Percentiles rank a stretch among this genome's conserved stretches.
phyloP scores from a whole-genome alignment of 2,888 invertebrate species.

The Thecophora atra region DNA sequence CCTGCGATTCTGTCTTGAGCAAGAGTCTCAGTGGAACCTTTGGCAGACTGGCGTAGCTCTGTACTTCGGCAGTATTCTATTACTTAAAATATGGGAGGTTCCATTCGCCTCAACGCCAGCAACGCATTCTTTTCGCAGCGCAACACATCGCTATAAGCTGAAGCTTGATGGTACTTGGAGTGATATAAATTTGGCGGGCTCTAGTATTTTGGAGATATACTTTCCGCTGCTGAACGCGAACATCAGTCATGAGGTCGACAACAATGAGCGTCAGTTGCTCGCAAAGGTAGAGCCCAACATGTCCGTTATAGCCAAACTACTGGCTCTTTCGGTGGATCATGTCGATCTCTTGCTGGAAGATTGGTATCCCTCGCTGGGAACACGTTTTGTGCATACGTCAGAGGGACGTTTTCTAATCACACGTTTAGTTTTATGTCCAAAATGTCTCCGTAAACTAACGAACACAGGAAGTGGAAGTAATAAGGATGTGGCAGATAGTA shows the following conservation, averaged over 20 bases:
- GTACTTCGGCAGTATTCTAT: conserved; percentile 80
- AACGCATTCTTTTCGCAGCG: conserved; percentile 68
- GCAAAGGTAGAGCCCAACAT: conserved; percentile 75
- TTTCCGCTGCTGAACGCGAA: conserved; percentile 72
- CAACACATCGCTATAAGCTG: conserved; percentile 72
- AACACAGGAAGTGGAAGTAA: conserved; percentile 43
- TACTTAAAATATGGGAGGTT: conserved; percentile 86
- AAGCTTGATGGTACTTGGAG: conserved; percentile 89
- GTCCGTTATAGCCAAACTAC: conserved; percentile 81
- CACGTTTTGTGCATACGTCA: conserved; percentile 96
- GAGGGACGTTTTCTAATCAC: conserved; percentile 95
- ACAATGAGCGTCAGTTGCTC: conserved; percentile 61
- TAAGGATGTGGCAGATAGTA: conserved; percentile 48
- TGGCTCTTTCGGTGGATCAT: conserved; percentile 92
- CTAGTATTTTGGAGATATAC: conserved; percentile 86
- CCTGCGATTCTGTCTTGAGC: conserved; percentile 59
- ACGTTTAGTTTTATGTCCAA: conserved; percentile 90
- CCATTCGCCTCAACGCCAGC: conserved; percentile 67
- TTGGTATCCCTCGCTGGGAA: conserved; percentile 97
- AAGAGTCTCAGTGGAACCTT: conserved; percentile 83
- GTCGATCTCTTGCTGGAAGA: conserved; percentile 96
- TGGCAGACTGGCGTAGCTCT: conserved; percentile 94
- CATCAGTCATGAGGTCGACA: conserved; percentile 71
- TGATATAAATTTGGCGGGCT: conserved; percentile 80
- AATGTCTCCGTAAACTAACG: conserved; percentile 74